phyloP scores from a whole-genome alignment of 2,113 vertebrate genomes.

The Steatornis caripensis region DNA sequence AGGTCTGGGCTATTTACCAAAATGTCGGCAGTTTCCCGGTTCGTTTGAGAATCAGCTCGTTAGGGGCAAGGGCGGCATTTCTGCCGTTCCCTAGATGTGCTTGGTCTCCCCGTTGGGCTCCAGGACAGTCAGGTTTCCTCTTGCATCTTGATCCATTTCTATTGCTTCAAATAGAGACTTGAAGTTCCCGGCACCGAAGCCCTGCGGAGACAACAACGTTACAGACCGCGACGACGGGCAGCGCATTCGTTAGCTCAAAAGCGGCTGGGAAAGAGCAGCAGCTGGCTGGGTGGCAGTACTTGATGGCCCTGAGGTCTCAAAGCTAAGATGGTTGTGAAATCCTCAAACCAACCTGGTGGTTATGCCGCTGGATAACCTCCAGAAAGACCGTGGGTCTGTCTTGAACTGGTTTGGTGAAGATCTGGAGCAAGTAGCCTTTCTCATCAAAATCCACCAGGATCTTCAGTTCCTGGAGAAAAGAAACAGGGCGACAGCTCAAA shows the following conservation, averaged over 20 bases:
- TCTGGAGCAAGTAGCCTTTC: conserved; percentile 94
- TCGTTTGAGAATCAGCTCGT: background rate
- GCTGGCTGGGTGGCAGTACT: background rate
- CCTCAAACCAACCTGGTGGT: conserved; percentile 85
- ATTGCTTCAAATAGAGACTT: conserved; percentile 94
- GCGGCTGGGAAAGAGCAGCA: background rate
- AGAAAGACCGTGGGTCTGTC: conserved; percentile 96
- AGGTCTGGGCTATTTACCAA: background rate
- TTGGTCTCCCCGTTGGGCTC: conserved; percentile 72
- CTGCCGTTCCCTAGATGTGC: background rate
- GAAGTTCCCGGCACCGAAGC: conserved; percentile 96
- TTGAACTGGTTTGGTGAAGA: conserved; percentile 95
- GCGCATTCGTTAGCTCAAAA: background rate
- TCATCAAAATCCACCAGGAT: conserved; percentile 95
- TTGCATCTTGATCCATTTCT: conserved; percentile 85
- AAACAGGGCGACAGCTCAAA: accelerated
- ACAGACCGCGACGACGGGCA: accelerated
- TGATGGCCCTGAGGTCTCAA: background rate
- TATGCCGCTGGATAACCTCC: conserved; percentile 93
- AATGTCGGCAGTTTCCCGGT: background rate
- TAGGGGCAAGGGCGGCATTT: accelerated
- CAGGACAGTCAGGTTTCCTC: conserved; percentile 88
- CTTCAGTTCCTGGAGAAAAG: conserved; percentile 81
- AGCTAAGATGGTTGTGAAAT: background rate
- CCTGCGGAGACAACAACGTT: conserved; percentile 59